Base-by-base conservation (phyloP, 2,888 invertebrate genomes). In the Andrena bucephala region DNA sequence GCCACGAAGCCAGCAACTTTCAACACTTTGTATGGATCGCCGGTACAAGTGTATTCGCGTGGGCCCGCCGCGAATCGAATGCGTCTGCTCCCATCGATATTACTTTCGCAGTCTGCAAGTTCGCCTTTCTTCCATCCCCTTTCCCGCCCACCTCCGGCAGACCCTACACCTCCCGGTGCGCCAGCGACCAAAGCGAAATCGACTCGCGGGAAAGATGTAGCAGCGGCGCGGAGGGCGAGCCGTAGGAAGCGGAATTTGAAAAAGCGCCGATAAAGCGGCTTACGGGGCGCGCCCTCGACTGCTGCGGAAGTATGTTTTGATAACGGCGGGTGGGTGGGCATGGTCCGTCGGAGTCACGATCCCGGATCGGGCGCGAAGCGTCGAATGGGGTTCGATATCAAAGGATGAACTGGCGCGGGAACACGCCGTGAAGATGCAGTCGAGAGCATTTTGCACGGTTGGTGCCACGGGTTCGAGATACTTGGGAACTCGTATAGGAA, bases 181-280 rank as follows among this genome's bases (percentile, higher is more conserved):
- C 36, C 36, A 57, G 57, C 33, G 10, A 31, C 50, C 13, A n/a
- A 29, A 42, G 27, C 36, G 66, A 68, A 76, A 77, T 67, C 31
- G 48, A 36, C 57, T 62, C 20, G 29, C 29, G 71, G 42, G 20
- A 31, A 60, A 50, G 63, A 66, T 31, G 72, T 16, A 29, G 13
- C 33, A 7, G 33, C 48, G n/a, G 16, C 27, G 31, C 6, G 20
- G 3, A 57, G 67, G 27, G 57, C 29, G 48, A 57, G 59, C 2
- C 59, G 36, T 13, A 10, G 66, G 68, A 66, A 74, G 75, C 42
- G 76, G 83, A 83, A 85, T 65, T 79, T 63, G 69, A 77, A 71
- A 69, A 73, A 79, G 36, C 67, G 29, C 20, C 78, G 76, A 79
- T 71, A 85, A 79, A 85, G 63, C 36, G 69, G 57, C 42, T 75